Percentiles rank a stretch among this genome's conserved stretches.
phyloP scores from a whole-genome alignment of 1,140 invertebrate species.

The Cardiocondyla obscurior region DNA sequence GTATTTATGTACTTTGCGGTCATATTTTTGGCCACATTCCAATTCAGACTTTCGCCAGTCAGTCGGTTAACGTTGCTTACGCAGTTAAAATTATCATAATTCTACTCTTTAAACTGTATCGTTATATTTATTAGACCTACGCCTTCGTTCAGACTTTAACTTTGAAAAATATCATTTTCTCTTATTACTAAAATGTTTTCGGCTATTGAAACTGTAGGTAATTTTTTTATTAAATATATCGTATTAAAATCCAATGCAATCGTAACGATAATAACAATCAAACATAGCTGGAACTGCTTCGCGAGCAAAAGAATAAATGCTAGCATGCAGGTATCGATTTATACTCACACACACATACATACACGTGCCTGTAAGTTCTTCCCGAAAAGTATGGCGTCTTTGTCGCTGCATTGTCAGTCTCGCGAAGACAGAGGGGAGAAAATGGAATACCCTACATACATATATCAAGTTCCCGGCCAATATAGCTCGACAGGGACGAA shows the following conservation, averaged over 20 bases:
- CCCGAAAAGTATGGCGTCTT: constrained; percentile 21
- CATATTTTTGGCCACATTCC: constrained; percentile 15
- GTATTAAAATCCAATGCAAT: no score
- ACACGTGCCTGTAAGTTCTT: constrained; percentile 8
- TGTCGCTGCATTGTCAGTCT: constrained; percentile 30
- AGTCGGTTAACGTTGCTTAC: background rate
- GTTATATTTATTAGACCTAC: background rate
- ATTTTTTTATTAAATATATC: constrained; percentile 4
- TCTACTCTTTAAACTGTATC: background rate
- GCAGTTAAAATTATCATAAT: constrained; percentile 1
- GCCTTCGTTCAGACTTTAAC: background rate
- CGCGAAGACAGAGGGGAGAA: constrained; percentile 11
- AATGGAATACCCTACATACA: constrained; percentile 36
- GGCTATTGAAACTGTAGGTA: background rate
- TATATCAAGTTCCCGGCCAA: constrained; percentile 17
- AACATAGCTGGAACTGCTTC: background rate
- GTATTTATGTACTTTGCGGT: constrained; percentile 24
- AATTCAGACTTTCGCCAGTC: constrained; percentile 12
- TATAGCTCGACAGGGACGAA: constrained; percentile 14
- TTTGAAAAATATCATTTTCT: background rate
- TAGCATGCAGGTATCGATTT: constrained; percentile 21
- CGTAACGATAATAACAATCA: no score
- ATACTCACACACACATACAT: background rate
- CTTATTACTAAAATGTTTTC: background rate
- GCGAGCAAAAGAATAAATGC: background rate